Conservation (phyloP, 2,888 invertebrate genomes). For the Ametastegia equiseti region DNA sequence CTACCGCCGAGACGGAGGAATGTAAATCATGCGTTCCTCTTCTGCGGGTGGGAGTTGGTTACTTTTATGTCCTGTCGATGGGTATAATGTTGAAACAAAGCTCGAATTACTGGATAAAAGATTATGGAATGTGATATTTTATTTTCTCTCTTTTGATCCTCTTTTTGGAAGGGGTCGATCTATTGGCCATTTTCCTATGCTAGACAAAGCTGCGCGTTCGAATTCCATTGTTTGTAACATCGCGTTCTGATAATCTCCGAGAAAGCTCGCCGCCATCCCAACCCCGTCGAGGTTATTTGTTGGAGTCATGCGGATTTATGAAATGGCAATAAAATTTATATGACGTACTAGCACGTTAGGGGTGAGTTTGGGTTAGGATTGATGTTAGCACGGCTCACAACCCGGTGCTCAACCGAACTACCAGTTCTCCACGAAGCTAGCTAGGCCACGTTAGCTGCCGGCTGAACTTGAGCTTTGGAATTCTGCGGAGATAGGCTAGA, state of each 20-base stretch:
- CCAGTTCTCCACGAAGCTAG: background rate
- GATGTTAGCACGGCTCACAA: constrained; percentile 61
- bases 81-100: background rate
- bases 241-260: constrained; percentile 60
- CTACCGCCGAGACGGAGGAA: constrained; percentile 72
- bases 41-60: background rate
- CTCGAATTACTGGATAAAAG: constrained; percentile 14
- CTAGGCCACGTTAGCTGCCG: background rate
- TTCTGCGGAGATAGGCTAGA: background rate
- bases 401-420: constrained; percentile 36
- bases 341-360: constrained; percentile 69
- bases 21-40: constrained; percentile 68
- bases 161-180: too few species aligned
- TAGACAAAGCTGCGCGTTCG: background rate
- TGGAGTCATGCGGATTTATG: constrained; percentile 64
- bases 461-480: too few species aligned
- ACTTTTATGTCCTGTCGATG: constrained; percentile 12
- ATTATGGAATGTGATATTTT: constrained; percentile 1
- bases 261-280: constrained; percentile 50
- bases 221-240: constrained; percentile 36
- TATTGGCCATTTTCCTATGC: background rate
- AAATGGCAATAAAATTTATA: constrained; percentile 71
- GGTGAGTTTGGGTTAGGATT: constrained; percentile 63
- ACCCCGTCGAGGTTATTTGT: constrained; percentile 58
- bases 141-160: too few species aligned